Percentiles rank a stretch among this genome's conserved stretches.
Conservation (phyloP, 2,113 vertebrate species). For the Candoia aspera region DNA sequence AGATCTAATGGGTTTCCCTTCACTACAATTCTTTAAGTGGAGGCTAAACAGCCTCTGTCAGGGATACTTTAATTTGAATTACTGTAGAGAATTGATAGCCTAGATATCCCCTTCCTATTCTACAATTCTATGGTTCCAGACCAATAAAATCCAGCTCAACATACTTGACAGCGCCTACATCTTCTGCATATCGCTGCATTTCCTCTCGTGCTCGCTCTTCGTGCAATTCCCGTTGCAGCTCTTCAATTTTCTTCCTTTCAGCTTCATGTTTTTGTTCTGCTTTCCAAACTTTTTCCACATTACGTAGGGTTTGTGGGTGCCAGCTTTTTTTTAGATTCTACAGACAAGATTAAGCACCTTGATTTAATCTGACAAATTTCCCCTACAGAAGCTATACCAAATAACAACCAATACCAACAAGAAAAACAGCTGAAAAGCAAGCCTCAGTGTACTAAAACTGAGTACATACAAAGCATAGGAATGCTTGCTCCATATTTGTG, state of each 20-base stretch:
- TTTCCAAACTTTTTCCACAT: conserved; percentile 98
- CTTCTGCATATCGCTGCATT: conserved; percentile 89
- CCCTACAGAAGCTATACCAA: too few species aligned
- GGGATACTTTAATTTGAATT: neutral
- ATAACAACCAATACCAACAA: neutral
- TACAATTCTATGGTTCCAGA: neutral
- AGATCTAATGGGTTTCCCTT: neutral
- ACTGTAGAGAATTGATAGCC: neutral
- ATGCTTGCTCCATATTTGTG: neutral
- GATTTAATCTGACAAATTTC: neutral
- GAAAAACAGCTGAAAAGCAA: neutral
- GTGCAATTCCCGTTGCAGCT: conserved; percentile 93
- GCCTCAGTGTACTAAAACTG: neutral
- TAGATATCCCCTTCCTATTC: neutral
- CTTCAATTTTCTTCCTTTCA: conserved; percentile 93
- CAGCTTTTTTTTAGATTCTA: conserved; percentile 99
- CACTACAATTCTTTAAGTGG: neutral
- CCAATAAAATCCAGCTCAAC: conserved; percentile 30
- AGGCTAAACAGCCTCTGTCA: neutral
- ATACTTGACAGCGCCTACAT: conserved; percentile 87
- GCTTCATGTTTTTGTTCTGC: conserved; percentile 95
- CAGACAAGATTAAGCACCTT: rapidly evolving
- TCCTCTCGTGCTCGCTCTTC: conserved; percentile 92
- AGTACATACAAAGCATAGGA: neutral
- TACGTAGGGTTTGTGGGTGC: conserved; percentile 97